Evolutionary conservation across 1,140 invertebrate genomes (phyloP), one percentile per base, ranked within the genome.

Genomic region (Zaprionus taronus): DNA sequence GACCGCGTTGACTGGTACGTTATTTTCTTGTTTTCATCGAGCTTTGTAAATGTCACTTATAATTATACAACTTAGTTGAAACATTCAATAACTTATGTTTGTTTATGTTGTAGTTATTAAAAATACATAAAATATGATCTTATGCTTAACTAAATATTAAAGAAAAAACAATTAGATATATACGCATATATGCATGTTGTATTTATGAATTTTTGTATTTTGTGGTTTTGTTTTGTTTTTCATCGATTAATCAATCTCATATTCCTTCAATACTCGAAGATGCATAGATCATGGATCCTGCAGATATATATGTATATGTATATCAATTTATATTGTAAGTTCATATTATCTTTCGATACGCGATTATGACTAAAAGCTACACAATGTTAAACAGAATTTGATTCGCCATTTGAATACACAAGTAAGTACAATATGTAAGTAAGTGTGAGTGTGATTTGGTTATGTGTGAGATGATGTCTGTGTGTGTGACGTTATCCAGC

Each of bases 1-100:
- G 47, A 71, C 55, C 58, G 34, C 51, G 26, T 22, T 20, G 47
- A 51, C 47, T 24, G 20, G 41, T 47, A 47, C 41, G 3, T 47
- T 47, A 6, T 47, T 15, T 38, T 76, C 60, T 65, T 65, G 67
- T 83, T 78, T 34, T 34, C 31, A 34, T 34, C 78, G 66, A 17
- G 2, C 47, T 51, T 72, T 68, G 9, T 34, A 34, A 34, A 34
- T 34, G 31, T 80, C 63, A 72, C 83, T 87, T 87, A 87, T 87
- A 87, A 87, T 81, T 87, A 87, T 89, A 89, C 84, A 87, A 87
- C 84, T 87, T 87, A 87, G 84, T 87, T 87, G 84, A 87, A 87
- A 87, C 81, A 87, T 89, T 87, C 87, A 84, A 89, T 87, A 81
- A 87, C 80, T 80, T 51, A 51, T 24, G 47, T 51, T 24, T 51